Evolutionary conservation across 2,888 invertebrate species (phyloP), one percentile per base, ranked within the genome.

Genomic region (Leptopilina myrica): DNA sequence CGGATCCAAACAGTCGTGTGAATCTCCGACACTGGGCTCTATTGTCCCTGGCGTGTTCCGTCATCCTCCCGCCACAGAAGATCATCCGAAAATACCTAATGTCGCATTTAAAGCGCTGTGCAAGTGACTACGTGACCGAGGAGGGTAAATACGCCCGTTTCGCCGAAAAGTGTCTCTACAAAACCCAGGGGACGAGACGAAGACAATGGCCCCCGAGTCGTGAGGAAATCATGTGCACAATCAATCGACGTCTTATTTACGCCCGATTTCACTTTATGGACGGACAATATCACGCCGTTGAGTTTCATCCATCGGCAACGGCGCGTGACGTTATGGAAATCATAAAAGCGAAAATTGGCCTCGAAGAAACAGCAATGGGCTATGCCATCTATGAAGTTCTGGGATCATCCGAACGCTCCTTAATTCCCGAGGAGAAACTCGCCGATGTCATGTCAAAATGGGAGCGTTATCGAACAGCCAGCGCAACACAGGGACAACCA

Each of bases 391-490:
- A 98, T 92, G 98, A 98, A 92, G 97, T 97, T 66, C 94, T 98
- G 84, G 97, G 97, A 3, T 95, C 94, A 86, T 95, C 96, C 0
- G 98, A 98, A 92, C 94, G 98, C 76, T 97, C 97, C 86, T 93
- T 98, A 84, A 94, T 95, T 69, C 94, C 95, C 9, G 96, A 96
- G 88, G 98, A 98, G 91, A 97, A 98, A 87, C 96, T 98, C 14
- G 97, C 98, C 0, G 98, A 98, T 92, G 98, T 98, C 33, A 96
- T 98, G 94, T 97, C 98, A 6, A 96, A 98, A 89, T 98, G 98
- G 98, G 98, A 98, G 92, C 94, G 97, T 85, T 97, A 97, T 84
- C 93, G 97, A 80, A 94, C 94, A 76, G 95, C 96, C 0, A 95
- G 95, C 56, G 95, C 95, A 14, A 94, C 94, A 0, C 95, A 95